Evolutionary conservation across 92 coral and sea anemone genomes (phyloP).

Genomic region (Chrysogorgia sp.): DNA sequence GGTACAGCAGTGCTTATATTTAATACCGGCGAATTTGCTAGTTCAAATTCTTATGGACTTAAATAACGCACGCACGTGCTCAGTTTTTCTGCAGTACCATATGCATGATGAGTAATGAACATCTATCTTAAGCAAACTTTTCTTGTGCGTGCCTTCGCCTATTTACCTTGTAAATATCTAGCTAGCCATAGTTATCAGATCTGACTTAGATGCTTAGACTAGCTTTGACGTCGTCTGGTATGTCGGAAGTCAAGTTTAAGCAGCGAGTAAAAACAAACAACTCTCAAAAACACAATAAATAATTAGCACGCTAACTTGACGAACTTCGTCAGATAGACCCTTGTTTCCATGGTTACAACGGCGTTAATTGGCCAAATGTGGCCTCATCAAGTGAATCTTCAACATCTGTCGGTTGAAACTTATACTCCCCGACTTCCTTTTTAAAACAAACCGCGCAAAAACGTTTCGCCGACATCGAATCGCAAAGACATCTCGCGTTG

Average conservation of each 20-base stretch:
- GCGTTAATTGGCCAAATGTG: slow-evolving; percentile 11
- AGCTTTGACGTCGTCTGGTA: slow-evolving; percentile 6
- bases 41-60: no score
- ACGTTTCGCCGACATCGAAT: slow-evolving; percentile 15
- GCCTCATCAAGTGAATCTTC: neutral
- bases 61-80: no score
- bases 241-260: slow-evolving; percentile 8
- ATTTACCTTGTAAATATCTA: neutral
- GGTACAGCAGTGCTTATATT: no score
- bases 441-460: neutral
- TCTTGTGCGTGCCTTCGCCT: neutral
- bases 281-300: neutral
- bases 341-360: slow-evolving; percentile 1
- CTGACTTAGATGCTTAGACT: no score
- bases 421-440: slow-evolving; percentile 2
- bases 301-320: slow-evolving; percentile 20
- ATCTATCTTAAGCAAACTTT: no score
- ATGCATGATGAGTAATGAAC: no score
- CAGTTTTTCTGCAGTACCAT: no score
- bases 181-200: neutral
- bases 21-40: no score
- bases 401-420: slow-evolving; percentile 3
- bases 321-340: slow-evolving; percentile 6
- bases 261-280: neutral
- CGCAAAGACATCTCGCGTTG: neutral